Evolutionary conservation across 2,888 invertebrate genomes (phyloP).

Genomic region (Schizotus pectinicornis): DNA sequence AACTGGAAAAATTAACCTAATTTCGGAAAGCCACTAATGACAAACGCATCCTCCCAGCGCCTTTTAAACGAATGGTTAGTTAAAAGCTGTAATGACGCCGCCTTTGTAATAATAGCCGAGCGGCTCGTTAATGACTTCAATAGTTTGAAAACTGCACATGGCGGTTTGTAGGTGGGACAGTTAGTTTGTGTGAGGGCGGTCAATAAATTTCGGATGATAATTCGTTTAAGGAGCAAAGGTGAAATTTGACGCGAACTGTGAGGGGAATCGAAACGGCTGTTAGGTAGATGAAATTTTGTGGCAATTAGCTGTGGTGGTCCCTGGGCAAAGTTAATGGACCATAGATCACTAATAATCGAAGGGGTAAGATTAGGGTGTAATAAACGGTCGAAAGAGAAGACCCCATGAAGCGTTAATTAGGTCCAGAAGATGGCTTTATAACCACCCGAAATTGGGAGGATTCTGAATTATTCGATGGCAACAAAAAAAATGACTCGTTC

Average conservation of each 20-base stretch:
- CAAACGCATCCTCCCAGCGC: conserved; percentile 15
- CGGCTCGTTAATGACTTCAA: neutral
- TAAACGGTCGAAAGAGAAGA: conserved; percentile 7
- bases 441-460: neutral
- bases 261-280: conserved; percentile 1
- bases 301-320: too few species aligned
- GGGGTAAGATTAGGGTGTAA: conserved; percentile 3
- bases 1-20: conserved; percentile 11
- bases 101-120: too few species aligned
- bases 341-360: conserved; percentile 12
- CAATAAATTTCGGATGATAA: too few species aligned
- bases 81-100: neutral
- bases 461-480: too few species aligned
- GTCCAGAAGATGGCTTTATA: neutral
- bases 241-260: conserved; percentile 2
- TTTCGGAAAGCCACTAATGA: conserved; percentile 10
- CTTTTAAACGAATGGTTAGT: neutral
- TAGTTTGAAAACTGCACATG: conserved; percentile 1
- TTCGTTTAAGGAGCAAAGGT: neutral
- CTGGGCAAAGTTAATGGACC: conserved; percentile 8
- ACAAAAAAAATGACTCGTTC: too few species aligned
- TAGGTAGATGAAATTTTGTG: too few species aligned
- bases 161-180: neutral
- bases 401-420: conserved; percentile 7
- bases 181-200: too few species aligned